Conservation (phyloP, 2,888 invertebrate genomes). For the Ormyrus pomaceus region DNA sequence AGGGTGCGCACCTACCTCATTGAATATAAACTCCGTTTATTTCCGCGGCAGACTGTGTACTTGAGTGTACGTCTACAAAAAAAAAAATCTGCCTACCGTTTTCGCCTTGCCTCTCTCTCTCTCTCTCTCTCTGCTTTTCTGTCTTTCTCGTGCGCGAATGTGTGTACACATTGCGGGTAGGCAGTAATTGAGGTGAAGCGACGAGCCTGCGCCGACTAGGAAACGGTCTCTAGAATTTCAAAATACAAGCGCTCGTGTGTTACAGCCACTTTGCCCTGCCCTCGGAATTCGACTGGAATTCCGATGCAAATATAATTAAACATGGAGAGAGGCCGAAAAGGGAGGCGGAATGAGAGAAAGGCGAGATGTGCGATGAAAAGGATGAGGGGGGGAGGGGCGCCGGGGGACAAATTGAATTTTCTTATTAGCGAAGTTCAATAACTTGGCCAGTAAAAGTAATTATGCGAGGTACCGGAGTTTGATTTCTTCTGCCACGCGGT, state of each 20-base stretch:
- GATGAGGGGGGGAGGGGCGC: background rate
- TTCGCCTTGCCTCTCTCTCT: too few species aligned
- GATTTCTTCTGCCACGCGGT: slow-evolving; percentile 42
- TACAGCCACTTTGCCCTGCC: background rate
- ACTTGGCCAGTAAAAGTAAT: slow-evolving; percentile 50
- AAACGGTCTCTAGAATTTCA: slow-evolving; percentile 4
- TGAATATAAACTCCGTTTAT: too few species aligned
- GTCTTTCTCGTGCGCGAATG: background rate
- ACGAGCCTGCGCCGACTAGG: background rate
- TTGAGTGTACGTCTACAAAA: too few species aligned
- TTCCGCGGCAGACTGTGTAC: too few species aligned
- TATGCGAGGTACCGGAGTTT: slow-evolving; percentile 41
- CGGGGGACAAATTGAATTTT: slow-evolving; percentile 47
- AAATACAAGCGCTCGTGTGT: slow-evolving; percentile 10
- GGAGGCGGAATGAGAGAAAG: background rate
- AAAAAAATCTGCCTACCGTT: too few species aligned
- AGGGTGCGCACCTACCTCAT: too few species aligned
- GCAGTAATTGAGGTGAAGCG: slow-evolving; percentile 21
- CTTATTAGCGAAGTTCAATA: slow-evolving; percentile 51
- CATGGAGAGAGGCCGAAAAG: background rate
- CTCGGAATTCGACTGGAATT: background rate
- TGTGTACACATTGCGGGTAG: background rate
- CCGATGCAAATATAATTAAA: slow-evolving; percentile 41
- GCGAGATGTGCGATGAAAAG: background rate
- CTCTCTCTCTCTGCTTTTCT: too few species aligned